phyloP scores from a whole-genome alignment of 2,888 invertebrate species.

The Pterobdella sp. region DNA sequence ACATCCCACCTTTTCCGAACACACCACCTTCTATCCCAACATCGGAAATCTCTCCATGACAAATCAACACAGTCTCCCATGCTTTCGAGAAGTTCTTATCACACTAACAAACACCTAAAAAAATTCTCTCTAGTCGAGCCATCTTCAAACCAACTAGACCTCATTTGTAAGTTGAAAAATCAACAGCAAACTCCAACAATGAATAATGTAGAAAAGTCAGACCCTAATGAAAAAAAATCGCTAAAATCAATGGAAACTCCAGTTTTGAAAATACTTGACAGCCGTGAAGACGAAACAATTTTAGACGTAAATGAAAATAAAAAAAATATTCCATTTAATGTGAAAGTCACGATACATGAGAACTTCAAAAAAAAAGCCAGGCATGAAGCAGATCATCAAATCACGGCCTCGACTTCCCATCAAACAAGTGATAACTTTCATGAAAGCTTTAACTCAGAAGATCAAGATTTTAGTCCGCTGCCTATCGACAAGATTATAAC shows the following conservation, averaged over 20 bases:
- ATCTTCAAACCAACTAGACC: not conserved
- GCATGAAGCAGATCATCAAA: not conserved
- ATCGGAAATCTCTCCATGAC: not conserved
- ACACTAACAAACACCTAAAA: too few relatives aligned
- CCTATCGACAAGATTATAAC: not conserved
- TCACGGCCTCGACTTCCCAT: not conserved
- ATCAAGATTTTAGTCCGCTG: too few relatives aligned
- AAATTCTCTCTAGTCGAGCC: not conserved
- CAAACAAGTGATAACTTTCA: too few relatives aligned
- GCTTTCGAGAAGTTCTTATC: too few relatives aligned
- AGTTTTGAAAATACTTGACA: not conserved
- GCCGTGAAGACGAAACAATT: not conserved
- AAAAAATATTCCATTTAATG: not conserved
- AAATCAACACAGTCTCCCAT: too few relatives aligned
- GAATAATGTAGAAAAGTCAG: not conserved
- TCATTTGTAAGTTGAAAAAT: not conserved
- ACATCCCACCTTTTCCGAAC: not conserved
- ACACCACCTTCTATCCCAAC: not conserved
- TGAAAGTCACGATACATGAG: not conserved
- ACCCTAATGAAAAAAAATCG: not conserved
- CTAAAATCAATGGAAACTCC: not conserved
- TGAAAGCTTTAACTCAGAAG: not conserved
- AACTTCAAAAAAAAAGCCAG: not conserved
- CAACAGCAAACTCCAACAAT: not conserved
- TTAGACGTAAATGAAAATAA: not conserved